Percentiles rank a stretch among this genome's conserved stretches.
Conservation (phyloP, 1,140 invertebrate species). For the Wasmannia auropunctata region DNA sequence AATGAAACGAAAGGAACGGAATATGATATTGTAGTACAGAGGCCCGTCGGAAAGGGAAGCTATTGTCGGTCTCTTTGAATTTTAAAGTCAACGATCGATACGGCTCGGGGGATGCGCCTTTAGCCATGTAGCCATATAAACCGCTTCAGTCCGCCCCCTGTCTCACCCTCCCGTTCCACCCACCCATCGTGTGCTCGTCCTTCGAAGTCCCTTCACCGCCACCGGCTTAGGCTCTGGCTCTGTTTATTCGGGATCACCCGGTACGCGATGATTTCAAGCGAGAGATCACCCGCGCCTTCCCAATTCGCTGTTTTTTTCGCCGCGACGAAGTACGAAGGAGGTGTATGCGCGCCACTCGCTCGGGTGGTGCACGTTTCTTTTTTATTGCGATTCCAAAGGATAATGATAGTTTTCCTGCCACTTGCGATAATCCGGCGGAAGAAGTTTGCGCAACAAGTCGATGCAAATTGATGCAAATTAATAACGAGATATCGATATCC, state of each 20-base stretch:
- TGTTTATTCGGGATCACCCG: slow-evolving; percentile 73
- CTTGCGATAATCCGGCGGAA: background rate
- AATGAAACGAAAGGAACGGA: slow-evolving; percentile 86
- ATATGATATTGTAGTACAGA: slow-evolving; percentile 85
- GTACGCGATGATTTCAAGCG: slow-evolving; percentile 50
- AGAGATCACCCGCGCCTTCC: background rate
- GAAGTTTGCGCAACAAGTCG: slow-evolving; percentile 15
- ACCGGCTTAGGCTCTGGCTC: slow-evolving; percentile 34
- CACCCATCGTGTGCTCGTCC: slow-evolving; percentile 33
- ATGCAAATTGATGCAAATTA: slow-evolving; percentile 16
- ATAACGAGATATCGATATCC: background rate
- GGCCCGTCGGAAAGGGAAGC: slow-evolving; percentile 81
- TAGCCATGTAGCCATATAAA: slow-evolving; percentile 83
- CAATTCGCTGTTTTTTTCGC: slow-evolving; percentile 4
- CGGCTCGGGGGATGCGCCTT: slow-evolving; percentile 84
- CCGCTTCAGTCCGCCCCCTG: slow-evolving; percentile 67
- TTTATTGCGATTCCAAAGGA: background rate
- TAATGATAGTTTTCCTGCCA: background rate
- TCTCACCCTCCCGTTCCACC: slow-evolving; percentile 66
- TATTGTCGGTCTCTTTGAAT: slow-evolving; percentile 86
- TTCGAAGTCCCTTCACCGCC: slow-evolving; percentile 66
- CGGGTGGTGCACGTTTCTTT: background rate
- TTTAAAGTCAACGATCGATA: slow-evolving; percentile 86
- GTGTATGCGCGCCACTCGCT: background rate
- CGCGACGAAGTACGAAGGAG: slow-evolving; percentile 48